Base-by-base conservation (phyloP, 2,797 vertebrate genomes). In the Sebastes vulpes region DNA sequence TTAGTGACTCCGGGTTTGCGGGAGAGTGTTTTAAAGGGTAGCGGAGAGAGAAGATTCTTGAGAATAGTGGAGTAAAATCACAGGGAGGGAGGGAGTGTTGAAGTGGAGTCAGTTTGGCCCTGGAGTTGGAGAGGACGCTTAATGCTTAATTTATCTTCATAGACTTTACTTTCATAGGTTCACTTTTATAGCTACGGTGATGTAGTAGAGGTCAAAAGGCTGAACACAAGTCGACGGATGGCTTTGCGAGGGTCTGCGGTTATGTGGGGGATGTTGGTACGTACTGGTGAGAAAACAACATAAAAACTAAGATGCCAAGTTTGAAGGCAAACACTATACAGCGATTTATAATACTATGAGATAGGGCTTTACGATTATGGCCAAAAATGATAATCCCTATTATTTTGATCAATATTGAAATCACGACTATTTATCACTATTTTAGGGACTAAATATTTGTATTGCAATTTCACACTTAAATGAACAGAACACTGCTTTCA, bases 1-100 rank as follows among this genome's bases (percentile, higher is more conserved):
- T 91, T 90, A 87, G 82, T 76, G 79, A 88, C 77, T 90, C 70
- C 10, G 54, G 52, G 75, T 91, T 89, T 76, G 72, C 35, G 53
- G 65, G 57, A 70, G 60, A 73, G 70, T 20, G 28, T 77, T 77
- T 80, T 76, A 64, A 81, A 85, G 28, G 50, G 67, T 77, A 78
- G 68, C 0, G 7, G 70, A 77, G 67, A 70, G 77, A 70, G 77
- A 84, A 81, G 74, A 81, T 89, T 79, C 63, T 70, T 1, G 58
- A 76, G 75, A 77, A 79, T 69, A 75, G 72, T 59, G 59, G 76
- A 85, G 79, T 72, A 21, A 66, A 70, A 46, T 63, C 74, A 46
- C 70, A 72, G 12, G 29, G 28, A 48, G 26, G 53, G 14, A 52
- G 26, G 53, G 14, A 52, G 18, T 2, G 21, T 59, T 65, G 60